Conservation (phyloP, 2,888 invertebrate species). For the Allacma fusca region DNA sequence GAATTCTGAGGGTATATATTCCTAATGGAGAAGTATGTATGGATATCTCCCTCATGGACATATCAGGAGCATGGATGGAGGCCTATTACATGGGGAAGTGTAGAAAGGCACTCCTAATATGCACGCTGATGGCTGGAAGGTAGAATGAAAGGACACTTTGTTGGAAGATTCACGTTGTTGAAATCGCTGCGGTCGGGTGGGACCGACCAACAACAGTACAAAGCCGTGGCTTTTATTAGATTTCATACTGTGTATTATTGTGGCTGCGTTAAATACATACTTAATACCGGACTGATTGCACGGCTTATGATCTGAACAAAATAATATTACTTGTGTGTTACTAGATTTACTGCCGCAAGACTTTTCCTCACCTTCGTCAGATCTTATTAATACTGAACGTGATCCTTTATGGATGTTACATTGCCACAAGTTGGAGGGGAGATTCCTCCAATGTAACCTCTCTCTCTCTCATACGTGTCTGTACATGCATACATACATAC, state of each 20-base stretch:
- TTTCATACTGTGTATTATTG: slow-evolving; percentile 29
- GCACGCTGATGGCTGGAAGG: neutral
- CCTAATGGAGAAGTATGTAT: too few species aligned
- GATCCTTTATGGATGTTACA: neutral
- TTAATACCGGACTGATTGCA: slow-evolving; percentile 36
- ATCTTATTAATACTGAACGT: slow-evolving; percentile 8
- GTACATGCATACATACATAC: too few species aligned
- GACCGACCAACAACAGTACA: neutral
- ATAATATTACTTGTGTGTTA: slow-evolving; percentile 32
- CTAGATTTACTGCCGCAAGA: slow-evolving; percentile 40
- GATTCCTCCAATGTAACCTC: too few species aligned
- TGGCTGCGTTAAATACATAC: slow-evolving; percentile 25
- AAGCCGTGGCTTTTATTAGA: slow-evolving; percentile 23
- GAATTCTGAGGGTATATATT: too few species aligned
- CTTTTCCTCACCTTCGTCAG: slow-evolving; percentile 35
- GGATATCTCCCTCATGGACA: too few species aligned
- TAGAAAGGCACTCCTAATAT: too few species aligned
- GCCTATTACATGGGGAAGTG: too few species aligned
- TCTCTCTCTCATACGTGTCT: too few species aligned
- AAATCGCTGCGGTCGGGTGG: neutral
- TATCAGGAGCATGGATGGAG: too few species aligned
- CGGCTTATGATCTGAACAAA: slow-evolving; percentile 33
- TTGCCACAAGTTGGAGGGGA: too few species aligned
- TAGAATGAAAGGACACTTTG: slow-evolving; percentile 1
- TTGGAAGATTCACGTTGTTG: neutral